Evolutionary conservation across 1,140 invertebrate genomes (phyloP), one percentile per base, ranked within the genome.

Genomic region (Thereuonema tuberculata): DNA sequence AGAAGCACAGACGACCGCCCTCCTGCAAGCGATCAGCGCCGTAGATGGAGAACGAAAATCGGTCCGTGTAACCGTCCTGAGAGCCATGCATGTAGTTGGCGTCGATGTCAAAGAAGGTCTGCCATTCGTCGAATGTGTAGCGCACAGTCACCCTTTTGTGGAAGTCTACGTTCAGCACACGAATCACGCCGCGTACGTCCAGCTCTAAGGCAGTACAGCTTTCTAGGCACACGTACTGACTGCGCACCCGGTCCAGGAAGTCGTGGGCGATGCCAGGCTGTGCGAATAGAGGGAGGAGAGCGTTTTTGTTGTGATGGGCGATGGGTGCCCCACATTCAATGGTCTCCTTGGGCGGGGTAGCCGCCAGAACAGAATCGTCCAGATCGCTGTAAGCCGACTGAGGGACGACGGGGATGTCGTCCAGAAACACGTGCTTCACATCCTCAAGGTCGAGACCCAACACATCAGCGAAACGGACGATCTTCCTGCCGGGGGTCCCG

Each of bases 391-490:
- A 93, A 1, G 90, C 89, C 0, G 87, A 92, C 68, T 82, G 85
- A 0, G 89, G 90, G 65, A 94, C 79, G 64, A 83, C 85, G 1
- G 90, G 90, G 61, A 92, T 84, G 73, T 92, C 90, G 68, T 93
- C 89, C 62, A 91, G 75, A 72, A 90, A 92, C 29, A 65, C 61
- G 1, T 87, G 91, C 67, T 89, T 81, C 0, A 96, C 85, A 67
- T 90, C 88, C 14, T 89, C 90, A 61, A 98, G 75, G 76, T 97
- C 93, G 5, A 97, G 75, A 0, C 93, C 93, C 28, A 98, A 74
- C 1, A 89, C 90, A 69, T 97, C 93, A 0, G 93, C 93, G 72
- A 98, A 98, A 20, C 93, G 79, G 0, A 96, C 93, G 31, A 93
- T 93, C 74, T 96, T 97, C 72, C 95, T 96, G 1, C 85, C 83